These are phyloP conservation scores for Gallinago solitaria DNA, from an alignment of 2,797 vertebrate genomes.

Conservation along the genomic window DNA sequence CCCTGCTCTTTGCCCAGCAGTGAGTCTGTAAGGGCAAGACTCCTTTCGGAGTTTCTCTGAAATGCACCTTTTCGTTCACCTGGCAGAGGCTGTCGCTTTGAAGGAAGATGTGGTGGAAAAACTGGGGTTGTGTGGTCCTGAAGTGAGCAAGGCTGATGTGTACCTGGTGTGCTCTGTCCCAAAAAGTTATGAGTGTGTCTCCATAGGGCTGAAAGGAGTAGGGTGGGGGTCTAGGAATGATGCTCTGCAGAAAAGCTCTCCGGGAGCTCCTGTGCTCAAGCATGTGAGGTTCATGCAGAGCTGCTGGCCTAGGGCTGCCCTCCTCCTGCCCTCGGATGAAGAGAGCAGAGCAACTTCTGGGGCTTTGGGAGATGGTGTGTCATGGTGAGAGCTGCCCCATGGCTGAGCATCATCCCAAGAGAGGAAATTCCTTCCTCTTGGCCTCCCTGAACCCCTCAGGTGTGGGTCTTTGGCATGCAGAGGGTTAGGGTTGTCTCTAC, in stretches of 20 bases:
- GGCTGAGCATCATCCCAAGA: background rate
- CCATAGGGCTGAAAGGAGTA: background rate
- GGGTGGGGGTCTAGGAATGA: background rate
- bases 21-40: fast-evolving
- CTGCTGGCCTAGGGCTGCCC: background rate
- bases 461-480: background rate
- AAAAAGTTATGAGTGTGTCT: background rate
- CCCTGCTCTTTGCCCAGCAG: background rate
- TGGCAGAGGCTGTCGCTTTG: background rate
- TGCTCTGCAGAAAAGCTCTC: background rate
- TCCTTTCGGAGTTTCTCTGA: background rate
- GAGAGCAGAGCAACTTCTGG: background rate
- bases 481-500: background rate
- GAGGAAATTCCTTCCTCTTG: background rate
- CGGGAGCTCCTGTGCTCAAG: background rate
- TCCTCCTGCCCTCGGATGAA: background rate
- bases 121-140: background rate
- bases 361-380: background rate
- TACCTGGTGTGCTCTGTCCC: background rate
- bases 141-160: background rate
- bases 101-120: background rate
- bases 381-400: background rate
- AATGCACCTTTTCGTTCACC: background rate
- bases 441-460: background rate
- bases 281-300: background rate